Base-by-base conservation (phyloP, 2,113 vertebrate genomes). In the Otolemur garnettii region DNA sequence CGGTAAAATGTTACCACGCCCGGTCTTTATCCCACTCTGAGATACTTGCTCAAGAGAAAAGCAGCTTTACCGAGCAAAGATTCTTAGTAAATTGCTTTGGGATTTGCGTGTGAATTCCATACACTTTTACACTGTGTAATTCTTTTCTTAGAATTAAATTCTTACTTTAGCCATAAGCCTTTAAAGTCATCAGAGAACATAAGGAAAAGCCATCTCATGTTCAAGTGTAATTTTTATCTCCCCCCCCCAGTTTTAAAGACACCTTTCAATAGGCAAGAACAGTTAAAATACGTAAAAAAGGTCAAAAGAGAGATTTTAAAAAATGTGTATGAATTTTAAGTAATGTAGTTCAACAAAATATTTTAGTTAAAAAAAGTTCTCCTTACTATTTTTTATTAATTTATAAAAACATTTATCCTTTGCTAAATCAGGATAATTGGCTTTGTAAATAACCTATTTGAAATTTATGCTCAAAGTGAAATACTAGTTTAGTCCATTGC, bases 1-100 rank as follows among this genome's bases (percentile, higher is more conserved):
- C 98, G 99, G 99, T 99, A 99, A 99, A 98, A 83, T 81, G 60
- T 11, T 69, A 38, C 69, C 93, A 45, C 35, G 13, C 30, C 68
- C 87, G 6, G 7, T 53, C 42, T 33, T 45, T 42, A 3, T 0
- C 0, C 93, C 64, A 19, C 13, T n/a, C 35, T 64, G 75, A 45
- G 66, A 72, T 74, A 45, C 38, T 19, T 5, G 64, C n/a, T 87
- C 55, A 60, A 83, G 94, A 92, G 83, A 95, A 97, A 45, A 75
- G 91, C 57, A 84, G 91, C 78, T 84, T 45, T 90, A 26, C 15
- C 22, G 62, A 97, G 92, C 7, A 17, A 93, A 80, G 45, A 95
- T 94, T 66, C 80, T 90, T 92, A 57, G 92, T 66, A 78, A 74
- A 74, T 94, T 91, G 69, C 60, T 96, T 96, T 84, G 93, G 95